phyloP scores from a whole-genome alignment of 2,888 invertebrate genomes.

The Adelphocoris suturalis region DNA sequence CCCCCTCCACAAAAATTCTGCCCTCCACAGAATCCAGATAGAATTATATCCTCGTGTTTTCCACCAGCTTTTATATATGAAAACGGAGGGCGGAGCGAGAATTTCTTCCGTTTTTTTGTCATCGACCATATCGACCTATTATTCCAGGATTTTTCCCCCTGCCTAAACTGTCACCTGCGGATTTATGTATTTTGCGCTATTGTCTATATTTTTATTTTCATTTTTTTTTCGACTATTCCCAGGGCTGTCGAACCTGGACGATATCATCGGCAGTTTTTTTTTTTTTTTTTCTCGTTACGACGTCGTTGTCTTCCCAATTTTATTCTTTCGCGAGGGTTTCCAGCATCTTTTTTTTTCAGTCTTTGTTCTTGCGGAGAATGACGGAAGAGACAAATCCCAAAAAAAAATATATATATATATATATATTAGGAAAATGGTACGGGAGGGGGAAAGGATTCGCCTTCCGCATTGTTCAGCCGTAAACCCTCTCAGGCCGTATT shows the following conservation, averaged over 20 bases:
- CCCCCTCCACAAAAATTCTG: not conserved
- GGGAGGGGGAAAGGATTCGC: not conserved
- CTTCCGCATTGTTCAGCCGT: not conserved
- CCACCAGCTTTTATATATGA: slow-evolving; percentile 15
- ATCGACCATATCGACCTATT: slow-evolving; percentile 36
- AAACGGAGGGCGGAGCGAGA: not conserved
- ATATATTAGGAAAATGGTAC: not conserved
- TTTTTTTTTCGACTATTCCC: not conserved
- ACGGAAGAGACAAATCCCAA: not conserved
- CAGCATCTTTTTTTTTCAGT: not conserved
- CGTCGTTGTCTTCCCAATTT: not conserved
- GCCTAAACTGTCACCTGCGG: slow-evolving; percentile 29
- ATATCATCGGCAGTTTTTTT: not conserved
- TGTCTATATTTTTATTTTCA: not conserved
- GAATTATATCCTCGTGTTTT: slow-evolving; percentile 37
- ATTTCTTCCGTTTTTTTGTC: not conserved
- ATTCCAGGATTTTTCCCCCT: not conserved
- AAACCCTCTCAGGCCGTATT: not conserved
- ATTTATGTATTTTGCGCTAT: slow-evolving; percentile 32
- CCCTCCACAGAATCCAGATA: slow-evolving; percentile 8
- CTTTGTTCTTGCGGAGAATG: not conserved
- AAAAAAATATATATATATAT: too few relatives aligned
- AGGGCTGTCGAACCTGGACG: not conserved
- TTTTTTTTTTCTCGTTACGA: not conserved
- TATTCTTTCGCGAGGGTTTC: too few relatives aligned